phyloP scores from a whole-genome alignment of 1,140 invertebrate genomes.

The Ceratosolen fusciceps region DNA sequence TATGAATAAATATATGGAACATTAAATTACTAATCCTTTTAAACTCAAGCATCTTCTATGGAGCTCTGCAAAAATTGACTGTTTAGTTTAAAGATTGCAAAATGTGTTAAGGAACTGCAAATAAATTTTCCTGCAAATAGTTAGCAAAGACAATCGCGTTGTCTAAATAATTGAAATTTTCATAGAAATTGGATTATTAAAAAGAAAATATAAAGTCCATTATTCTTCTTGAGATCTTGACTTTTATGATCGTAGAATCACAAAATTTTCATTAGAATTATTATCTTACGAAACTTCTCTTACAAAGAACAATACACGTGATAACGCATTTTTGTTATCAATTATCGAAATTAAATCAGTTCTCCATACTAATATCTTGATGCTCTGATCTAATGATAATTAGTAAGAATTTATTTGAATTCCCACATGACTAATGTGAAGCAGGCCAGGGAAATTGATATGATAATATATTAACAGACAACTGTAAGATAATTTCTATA shows the following conservation, averaged over 20 bases:
- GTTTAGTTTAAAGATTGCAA: background rate
- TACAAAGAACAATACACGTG: background rate
- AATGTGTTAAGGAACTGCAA: background rate
- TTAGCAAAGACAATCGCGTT: too few species aligned
- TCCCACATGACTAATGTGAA: slow-evolving; percentile 6
- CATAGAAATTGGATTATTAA: slow-evolving; percentile 5
- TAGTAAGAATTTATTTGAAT: slow-evolving; percentile 12
- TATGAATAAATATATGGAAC: too few species aligned
- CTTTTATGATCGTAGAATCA: slow-evolving; percentile 17
- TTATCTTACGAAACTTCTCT: slow-evolving; percentile 2
- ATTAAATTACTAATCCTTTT: too few species aligned
- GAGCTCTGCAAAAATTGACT: too few species aligned
- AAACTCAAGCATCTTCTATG: too few species aligned
- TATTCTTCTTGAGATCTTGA: background rate
- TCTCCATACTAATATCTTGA: slow-evolving; percentile 2
- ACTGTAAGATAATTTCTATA: slow-evolving; percentile 11
- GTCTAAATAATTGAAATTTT: background rate
- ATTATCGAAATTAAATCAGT: background rate
- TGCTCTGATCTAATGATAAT: background rate
- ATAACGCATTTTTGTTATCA: background rate
- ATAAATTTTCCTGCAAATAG: background rate
- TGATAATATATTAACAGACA: background rate
- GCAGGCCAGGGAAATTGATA: background rate
- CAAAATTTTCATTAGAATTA: background rate
- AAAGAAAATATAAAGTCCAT: slow-evolving; percentile 23